phyloP scores from a whole-genome alignment of 2,113 vertebrate species.

The Nyctibius bracteatus region DNA sequence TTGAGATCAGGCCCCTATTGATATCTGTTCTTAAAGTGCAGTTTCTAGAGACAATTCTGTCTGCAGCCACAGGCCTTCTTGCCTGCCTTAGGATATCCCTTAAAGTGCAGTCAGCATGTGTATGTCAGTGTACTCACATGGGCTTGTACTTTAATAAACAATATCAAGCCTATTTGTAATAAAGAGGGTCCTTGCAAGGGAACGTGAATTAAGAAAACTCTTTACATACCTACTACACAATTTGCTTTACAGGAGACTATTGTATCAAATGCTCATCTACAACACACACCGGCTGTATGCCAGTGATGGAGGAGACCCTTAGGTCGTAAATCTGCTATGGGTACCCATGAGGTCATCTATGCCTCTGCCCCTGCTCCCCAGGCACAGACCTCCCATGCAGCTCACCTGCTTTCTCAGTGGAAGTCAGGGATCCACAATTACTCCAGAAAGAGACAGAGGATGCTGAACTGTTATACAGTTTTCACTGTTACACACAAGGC shows the following conservation, averaged over 20 bases:
- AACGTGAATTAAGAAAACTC: not conserved
- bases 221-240: not conserved
- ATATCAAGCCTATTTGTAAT: not conserved
- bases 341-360: slow-evolving; percentile 20
- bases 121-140: not conserved
- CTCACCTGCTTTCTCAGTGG: not conserved
- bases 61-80: not conserved
- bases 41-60: not conserved
- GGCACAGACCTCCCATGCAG: not conserved
- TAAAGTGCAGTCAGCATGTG: not conserved
- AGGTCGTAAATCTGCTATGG: not conserved
- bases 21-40: not conserved
- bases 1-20: not conserved
- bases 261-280: not conserved
- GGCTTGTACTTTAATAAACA: not conserved
- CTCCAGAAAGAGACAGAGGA: slow-evolving; percentile 20
- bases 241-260: not conserved
- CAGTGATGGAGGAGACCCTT: not conserved
- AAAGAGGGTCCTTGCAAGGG: not conserved
- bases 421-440: slow-evolving; percentile 5
- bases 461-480: not conserved
- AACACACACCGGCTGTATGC: not conserved
- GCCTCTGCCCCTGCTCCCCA: not conserved
- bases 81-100: not conserved
- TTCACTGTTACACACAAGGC: not conserved